Conservation (phyloP, 2,113 vertebrate species). For the Peromyscus californicus region DNA sequence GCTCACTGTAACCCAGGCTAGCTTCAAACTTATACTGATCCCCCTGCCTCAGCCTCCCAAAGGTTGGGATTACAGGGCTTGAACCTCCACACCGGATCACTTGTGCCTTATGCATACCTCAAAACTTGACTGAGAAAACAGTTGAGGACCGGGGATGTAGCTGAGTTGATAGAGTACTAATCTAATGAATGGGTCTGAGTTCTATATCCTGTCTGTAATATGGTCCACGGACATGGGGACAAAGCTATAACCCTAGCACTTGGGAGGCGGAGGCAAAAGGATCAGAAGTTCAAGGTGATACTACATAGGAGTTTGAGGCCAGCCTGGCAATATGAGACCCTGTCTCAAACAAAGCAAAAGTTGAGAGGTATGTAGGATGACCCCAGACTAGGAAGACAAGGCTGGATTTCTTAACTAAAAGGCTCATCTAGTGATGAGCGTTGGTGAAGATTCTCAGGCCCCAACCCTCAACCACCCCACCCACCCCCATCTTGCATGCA, state of each 20-base stretch:
- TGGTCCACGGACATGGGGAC: not conserved
- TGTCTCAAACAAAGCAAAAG: not conserved
- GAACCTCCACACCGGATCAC: not conserved
- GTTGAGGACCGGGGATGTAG: not conserved
- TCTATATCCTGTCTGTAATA: not conserved
- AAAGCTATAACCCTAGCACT: not conserved
- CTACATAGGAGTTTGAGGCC: not conserved
- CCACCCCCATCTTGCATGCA: not conserved
- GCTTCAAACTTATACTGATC: not conserved
- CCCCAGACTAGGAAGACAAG: not conserved
- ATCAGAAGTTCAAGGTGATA: not conserved
- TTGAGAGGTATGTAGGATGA: not conserved
- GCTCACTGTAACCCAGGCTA: not conserved
- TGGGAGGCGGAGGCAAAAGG: not conserved
- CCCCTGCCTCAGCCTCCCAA: not conserved
- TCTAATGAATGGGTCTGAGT: not conserved
- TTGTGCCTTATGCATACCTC: not conserved
- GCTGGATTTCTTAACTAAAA: not conserved
- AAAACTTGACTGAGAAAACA: conserved; percentile 1
- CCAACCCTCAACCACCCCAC: not conserved
- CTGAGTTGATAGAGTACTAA: not conserved
- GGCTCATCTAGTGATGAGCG: not conserved
- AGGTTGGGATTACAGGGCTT: not conserved
- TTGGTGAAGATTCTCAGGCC: not conserved
- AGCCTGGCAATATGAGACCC: not conserved